phyloP scores from a whole-genome alignment of 2,888 invertebrate species.

The Kryphioiulus occultus region DNA sequence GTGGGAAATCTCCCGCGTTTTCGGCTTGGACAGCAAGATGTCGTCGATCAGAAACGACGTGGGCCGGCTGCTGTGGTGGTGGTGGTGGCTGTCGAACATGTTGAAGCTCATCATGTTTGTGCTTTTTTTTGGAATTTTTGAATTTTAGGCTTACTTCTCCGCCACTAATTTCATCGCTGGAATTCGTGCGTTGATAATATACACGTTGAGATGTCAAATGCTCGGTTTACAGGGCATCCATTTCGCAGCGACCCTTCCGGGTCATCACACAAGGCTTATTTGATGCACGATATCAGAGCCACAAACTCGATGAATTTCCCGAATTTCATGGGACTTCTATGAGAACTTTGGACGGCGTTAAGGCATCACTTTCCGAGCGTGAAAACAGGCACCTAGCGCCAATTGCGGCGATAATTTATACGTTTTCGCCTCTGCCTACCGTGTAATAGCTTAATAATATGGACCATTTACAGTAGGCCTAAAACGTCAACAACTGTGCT shows the following conservation, averaged over 20 bases:
- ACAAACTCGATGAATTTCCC: not conserved
- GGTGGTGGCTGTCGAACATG: slow-evolving; percentile 29
- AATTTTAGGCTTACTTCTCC: too few species aligned
- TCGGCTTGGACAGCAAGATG: slow-evolving; percentile 35
- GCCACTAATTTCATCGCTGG: too few species aligned
- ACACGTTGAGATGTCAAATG: too few species aligned
- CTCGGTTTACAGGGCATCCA: too few species aligned
- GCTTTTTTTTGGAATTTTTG: too few species aligned
- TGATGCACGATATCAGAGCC: not conserved
- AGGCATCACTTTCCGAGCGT: not conserved
- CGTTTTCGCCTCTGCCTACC: slow-evolving; percentile 35
- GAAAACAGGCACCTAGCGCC: slow-evolving; percentile 27
- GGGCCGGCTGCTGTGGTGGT: not conserved
- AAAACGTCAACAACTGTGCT: not conserved
- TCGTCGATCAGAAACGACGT: slow-evolving; percentile 45
- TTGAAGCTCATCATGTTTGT: slow-evolving; percentile 43
- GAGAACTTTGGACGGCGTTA: not conserved
- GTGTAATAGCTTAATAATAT: slow-evolving; percentile 42
- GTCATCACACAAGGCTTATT: not conserved
- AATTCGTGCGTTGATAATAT: too few species aligned
- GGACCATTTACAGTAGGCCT: not conserved
- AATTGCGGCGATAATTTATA: slow-evolving; percentile 46
- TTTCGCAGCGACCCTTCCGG: too few species aligned
- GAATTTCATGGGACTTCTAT: too few species aligned
- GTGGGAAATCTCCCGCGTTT: slow-evolving; percentile 14